Conservation (phyloP, 2,113 vertebrate species). For the Odocoileus virginianus region DNA sequence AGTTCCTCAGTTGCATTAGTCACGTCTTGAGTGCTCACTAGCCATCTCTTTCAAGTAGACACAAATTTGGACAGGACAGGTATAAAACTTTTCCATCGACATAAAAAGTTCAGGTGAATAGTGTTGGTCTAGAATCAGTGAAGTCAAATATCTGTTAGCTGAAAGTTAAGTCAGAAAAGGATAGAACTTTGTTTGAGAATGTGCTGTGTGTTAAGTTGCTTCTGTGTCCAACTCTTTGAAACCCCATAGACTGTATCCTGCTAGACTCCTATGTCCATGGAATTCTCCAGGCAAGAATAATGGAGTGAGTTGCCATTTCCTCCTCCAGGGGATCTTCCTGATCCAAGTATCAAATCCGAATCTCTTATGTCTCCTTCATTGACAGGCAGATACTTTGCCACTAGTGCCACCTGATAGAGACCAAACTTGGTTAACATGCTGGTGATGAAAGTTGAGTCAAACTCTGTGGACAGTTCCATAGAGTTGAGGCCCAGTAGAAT, state of each 20-base stretch:
- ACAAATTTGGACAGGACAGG: not conserved
- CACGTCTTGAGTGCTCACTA: not conserved
- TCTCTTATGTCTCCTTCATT: not conserved
- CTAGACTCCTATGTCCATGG: not conserved
- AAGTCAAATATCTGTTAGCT: not conserved
- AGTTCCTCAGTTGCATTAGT: not conserved
- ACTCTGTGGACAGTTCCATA: not conserved
- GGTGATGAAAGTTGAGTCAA: not conserved
- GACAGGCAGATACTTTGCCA: not conserved
- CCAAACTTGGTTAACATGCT: not conserved
- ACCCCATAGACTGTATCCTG: not conserved
- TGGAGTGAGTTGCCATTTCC: not conserved
- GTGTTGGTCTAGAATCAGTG: not conserved
- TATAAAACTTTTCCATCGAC: not conserved
- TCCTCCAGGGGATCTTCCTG: not conserved
- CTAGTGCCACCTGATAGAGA: not conserved
- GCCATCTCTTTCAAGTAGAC: not conserved
- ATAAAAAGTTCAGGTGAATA: not conserved
- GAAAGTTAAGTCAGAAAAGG: not conserved
- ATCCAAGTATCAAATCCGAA: not conserved
- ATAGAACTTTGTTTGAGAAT: not conserved
- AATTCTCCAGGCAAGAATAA: not conserved
- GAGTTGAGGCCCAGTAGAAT: not conserved
- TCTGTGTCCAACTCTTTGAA: not conserved
- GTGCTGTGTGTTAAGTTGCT: not conserved